Evolutionary conservation across 1,140 invertebrate species (phyloP).

Genomic region (Zaprionus nigranus): DNA sequence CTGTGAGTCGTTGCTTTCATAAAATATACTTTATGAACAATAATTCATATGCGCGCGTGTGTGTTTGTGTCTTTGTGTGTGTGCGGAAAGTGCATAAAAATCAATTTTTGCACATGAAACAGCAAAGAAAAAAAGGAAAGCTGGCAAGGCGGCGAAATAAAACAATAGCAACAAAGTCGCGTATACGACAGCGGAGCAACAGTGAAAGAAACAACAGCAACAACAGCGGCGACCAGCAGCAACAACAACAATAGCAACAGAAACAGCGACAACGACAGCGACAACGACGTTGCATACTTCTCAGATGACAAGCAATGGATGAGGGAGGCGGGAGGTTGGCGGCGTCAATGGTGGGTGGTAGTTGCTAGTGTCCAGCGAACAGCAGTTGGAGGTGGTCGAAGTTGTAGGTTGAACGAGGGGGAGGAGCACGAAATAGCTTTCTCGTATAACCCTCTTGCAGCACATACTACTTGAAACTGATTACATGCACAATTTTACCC

Average conservation of each 20-base stretch:
- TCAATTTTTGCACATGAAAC: slow-evolving; percentile 82
- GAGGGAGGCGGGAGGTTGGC: neutral
- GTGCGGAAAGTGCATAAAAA: slow-evolving; percentile 78
- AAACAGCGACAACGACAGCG: slow-evolving; percentile 58
- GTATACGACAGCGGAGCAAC: slow-evolving; percentile 31
- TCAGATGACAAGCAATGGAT: slow-evolving; percentile 67
- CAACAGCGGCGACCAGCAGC: slow-evolving; percentile 44
- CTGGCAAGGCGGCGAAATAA: slow-evolving; percentile 74
- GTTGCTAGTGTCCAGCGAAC: slow-evolving; percentile 4
- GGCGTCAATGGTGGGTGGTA: neutral
- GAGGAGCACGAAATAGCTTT: slow-evolving; percentile 64
- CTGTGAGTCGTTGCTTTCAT: slow-evolving; percentile 81
- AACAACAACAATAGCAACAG: slow-evolving; percentile 70
- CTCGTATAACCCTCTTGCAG: slow-evolving; percentile 62
- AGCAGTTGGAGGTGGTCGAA: slow-evolving; percentile 3
- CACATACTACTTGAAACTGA: slow-evolving; percentile 69
- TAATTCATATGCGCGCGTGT: slow-evolving; percentile 75
- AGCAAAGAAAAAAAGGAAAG: slow-evolving; percentile 41
- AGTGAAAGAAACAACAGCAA: slow-evolving; percentile 43
- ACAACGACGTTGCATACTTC: slow-evolving; percentile 77
- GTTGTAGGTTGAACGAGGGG: neutral
- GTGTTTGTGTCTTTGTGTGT: slow-evolving; percentile 52
- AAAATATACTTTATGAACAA: slow-evolving; percentile 83
- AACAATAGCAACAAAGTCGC: slow-evolving; percentile 75
- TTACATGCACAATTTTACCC: slow-evolving; percentile 81